Conservation (phyloP, 1,140 invertebrate species). For the Diorhabda elongata region DNA sequence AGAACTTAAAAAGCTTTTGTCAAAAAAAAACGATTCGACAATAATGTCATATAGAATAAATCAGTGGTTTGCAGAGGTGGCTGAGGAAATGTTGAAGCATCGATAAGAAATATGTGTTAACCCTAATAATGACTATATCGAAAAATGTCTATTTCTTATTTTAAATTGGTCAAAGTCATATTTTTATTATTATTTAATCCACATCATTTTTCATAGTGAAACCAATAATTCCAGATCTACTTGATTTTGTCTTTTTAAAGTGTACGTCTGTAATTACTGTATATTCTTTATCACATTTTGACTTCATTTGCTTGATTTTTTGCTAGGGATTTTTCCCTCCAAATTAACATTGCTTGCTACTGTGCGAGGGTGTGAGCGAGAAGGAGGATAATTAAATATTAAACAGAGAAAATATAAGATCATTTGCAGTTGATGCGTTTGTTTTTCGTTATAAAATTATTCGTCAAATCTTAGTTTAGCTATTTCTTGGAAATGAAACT, state of each 20-base stretch:
- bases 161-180: too few relatives aligned
- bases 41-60: too few relatives aligned
- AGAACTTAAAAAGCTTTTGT: too few relatives aligned
- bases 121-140: too few relatives aligned
- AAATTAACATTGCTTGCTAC: slow-evolving; percentile 17
- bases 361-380: slow-evolving; percentile 10
- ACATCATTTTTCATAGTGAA: too few relatives aligned
- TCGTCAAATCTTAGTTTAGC: slow-evolving; percentile 13
- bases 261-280: slow-evolving; percentile 32
- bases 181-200: too few relatives aligned
- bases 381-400: slow-evolving; percentile 25
- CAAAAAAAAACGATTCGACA: too few relatives aligned
- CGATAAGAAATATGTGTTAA: too few relatives aligned
- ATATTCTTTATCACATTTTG: slow-evolving; percentile 38
- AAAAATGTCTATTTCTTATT: too few relatives aligned
- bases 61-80: too few relatives aligned
- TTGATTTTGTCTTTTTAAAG: not conserved
- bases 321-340: slow-evolving; percentile 14
- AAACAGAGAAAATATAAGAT: slow-evolving; percentile 25
- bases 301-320: slow-evolving; percentile 35
- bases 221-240: too few relatives aligned
- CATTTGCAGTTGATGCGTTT: slow-evolving; percentile 17
- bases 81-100: too few relatives aligned
- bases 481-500: not conserved
- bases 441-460: slow-evolving; percentile 17